phyloP scores from a whole-genome alignment of 2,888 invertebrate species.

The Onthophagus sagittarius region DNA sequence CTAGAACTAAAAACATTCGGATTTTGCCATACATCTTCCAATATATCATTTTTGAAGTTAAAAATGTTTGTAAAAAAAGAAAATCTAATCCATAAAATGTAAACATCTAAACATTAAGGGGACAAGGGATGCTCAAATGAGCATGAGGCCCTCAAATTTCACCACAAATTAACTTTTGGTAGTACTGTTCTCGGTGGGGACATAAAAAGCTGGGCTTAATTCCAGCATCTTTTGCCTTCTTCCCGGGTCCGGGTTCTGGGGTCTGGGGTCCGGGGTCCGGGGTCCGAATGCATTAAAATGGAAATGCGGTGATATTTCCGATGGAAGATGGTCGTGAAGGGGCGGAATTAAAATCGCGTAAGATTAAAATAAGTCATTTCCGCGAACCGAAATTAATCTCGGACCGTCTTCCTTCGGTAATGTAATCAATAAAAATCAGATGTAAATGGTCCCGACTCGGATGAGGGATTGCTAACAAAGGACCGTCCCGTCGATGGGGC shows the following conservation, averaged over 20 bases:
- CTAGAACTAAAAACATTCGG: too few relatives aligned
- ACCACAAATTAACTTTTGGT: conserved; percentile 52
- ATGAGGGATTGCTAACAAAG: neutral
- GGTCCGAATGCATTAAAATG: conserved; percentile 47
- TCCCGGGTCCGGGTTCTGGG: conserved; percentile 28
- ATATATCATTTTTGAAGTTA: neutral
- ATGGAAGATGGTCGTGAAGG: conserved; percentile 35
- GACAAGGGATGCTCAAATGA: conserved; percentile 23
- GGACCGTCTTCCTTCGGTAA: conserved; percentile 38
- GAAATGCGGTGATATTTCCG: conserved; percentile 47
- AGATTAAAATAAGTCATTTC: conserved; percentile 50
- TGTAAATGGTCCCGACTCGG: conserved; percentile 6
- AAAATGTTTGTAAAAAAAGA: neutral
- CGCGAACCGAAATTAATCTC: conserved; percentile 42
- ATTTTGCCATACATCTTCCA: neutral
- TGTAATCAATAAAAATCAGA: conserved; percentile 40
- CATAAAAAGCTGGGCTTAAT: conserved; percentile 49
- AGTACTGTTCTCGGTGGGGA: conserved; percentile 47
- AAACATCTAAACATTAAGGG: neutral
- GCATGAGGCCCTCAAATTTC: conserved; percentile 45
- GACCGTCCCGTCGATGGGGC: neutral
- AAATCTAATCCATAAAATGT: neutral
- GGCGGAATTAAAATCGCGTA: conserved; percentile 46
- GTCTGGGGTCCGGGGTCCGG: conserved; percentile 26
- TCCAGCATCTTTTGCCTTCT: conserved; percentile 38